Conservation (phyloP, 2,797 vertebrate species). For the Enteromius paludinosus region DNA sequence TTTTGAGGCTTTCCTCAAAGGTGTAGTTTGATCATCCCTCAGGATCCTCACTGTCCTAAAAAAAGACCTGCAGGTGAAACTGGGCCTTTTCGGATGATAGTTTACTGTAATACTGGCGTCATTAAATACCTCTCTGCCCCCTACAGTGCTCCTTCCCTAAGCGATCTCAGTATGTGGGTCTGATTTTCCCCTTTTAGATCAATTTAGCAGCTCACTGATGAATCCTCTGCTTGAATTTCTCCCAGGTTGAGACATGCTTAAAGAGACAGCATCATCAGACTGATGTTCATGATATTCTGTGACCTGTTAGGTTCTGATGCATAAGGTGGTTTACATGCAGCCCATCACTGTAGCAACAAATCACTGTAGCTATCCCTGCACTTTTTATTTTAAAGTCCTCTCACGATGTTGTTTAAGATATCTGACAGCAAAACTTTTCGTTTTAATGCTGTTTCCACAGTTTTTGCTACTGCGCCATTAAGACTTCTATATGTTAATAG, state of each 20-base stretch:
- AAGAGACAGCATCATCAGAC: slow-evolving; percentile 33
- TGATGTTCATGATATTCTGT: slow-evolving; percentile 29
- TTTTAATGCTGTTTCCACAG: neutral
- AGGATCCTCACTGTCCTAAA: slow-evolving; percentile 16
- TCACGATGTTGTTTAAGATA: neutral
- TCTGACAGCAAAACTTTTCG: neutral
- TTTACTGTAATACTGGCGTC: slow-evolving; percentile 58
- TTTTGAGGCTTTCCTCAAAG: slow-evolving; percentile 11
- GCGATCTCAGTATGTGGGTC: slow-evolving; percentile 69
- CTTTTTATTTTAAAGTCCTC: neutral
- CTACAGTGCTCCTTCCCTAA: slow-evolving; percentile 50
- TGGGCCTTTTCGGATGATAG: slow-evolving; percentile 39
- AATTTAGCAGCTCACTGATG: slow-evolving; percentile 65
- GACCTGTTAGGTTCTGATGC: neutral
- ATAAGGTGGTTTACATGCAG: slow-evolving; percentile 4
- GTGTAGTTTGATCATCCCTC: neutral
- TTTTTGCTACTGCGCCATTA: neutral
- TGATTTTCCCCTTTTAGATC: slow-evolving; percentile 70
- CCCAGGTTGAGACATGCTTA: slow-evolving; percentile 47
- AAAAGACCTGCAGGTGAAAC: slow-evolving; percentile 11
- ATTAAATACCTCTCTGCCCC: slow-evolving; percentile 61
- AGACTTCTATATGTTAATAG: slow-evolving; percentile 6
- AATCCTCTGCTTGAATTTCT: slow-evolving; percentile 59
- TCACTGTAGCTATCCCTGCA: no score
- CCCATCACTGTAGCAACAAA: no score